These are phyloP conservation scores for Hirtodrosophila confusa DNA, from an alignment of 2,888 invertebrate species.

Conservation along the genomic window DNA sequence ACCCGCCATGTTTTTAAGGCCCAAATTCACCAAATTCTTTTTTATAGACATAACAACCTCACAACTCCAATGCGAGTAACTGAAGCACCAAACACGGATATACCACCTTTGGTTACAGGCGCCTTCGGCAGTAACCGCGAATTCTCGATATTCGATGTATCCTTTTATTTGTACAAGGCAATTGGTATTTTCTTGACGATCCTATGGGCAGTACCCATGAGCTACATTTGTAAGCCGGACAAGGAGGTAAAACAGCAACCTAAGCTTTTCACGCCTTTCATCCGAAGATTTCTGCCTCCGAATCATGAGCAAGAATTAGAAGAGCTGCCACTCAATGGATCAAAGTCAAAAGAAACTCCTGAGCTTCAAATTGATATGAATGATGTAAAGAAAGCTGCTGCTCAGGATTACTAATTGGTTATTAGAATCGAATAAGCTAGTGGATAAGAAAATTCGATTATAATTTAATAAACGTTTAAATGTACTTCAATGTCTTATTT, in stretches of 20 bases:
- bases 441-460: too few relatives aligned
- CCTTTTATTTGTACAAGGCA: conserved; percentile 87
- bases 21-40: neutral
- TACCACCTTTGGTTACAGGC: conserved; percentile 35
- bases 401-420: neutral
- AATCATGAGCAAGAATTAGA: conserved; percentile 44
- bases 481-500: too few relatives aligned
- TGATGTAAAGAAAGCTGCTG: conserved; percentile 14
- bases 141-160: conserved; percentile 85
- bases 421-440: too few relatives aligned
- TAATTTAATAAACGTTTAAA: too few relatives aligned
- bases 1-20: neutral
- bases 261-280: conserved; percentile 76
- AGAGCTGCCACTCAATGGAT: conserved; percentile 56
- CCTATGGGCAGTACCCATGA: conserved; percentile 85
- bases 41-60: conserved; percentile 22
- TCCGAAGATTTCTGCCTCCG: conserved; percentile 58
- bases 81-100: neutral
- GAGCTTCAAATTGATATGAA: conserved; percentile 29
- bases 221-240: conserved; percentile 84
- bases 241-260: conserved; percentile 67
- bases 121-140: conserved; percentile 69
- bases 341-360: conserved; percentile 13
- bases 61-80: conserved; percentile 24
- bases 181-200: conserved; percentile 85